Evolutionary conservation across 2,888 invertebrate species (phyloP).

Genomic region (Conus canariensis): DNA sequence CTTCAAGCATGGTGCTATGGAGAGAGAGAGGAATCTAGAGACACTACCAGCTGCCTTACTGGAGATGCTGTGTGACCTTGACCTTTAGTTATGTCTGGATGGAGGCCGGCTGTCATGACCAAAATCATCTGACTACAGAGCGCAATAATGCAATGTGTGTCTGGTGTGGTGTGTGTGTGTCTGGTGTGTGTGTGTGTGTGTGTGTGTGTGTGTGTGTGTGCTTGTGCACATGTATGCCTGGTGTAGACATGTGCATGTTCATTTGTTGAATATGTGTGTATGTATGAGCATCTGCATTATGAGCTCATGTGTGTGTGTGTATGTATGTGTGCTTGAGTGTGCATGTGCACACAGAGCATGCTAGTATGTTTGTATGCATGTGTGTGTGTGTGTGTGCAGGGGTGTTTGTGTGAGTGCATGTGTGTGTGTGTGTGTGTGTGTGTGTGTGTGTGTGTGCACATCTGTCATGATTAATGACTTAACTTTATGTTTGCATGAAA

Average conservation of each 20-base stretch:
- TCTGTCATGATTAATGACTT: not conserved
- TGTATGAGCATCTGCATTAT: not conserved
- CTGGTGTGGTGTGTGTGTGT: not conserved
- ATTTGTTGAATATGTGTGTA: not conserved
- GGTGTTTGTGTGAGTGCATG: constrained; percentile 10
- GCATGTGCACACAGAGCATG: not conserved
- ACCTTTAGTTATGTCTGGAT: not conserved
- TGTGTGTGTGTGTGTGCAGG: not conserved
- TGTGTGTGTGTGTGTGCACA: not conserved
- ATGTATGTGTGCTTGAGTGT: not conserved
- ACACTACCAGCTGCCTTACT: not conserved
- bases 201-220: constrained; percentile 9
- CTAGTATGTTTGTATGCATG: not conserved
- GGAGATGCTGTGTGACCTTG: not conserved
- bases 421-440: not conserved
- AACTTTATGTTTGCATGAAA: not conserved
- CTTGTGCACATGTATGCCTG: constrained; percentile 3
- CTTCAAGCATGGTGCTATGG: not conserved
- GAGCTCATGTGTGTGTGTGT: not conserved
- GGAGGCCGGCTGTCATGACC: not conserved
- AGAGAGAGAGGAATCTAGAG: not conserved
- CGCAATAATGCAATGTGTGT: constrained; percentile 29
- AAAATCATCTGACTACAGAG: not conserved
- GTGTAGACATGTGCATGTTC: not conserved
- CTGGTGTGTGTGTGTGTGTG: not conserved